Evolutionary conservation across 2,888 invertebrate species (phyloP), one percentile per base, ranked within the genome.

Genomic region (Archaeoteleia sp.): DNA sequence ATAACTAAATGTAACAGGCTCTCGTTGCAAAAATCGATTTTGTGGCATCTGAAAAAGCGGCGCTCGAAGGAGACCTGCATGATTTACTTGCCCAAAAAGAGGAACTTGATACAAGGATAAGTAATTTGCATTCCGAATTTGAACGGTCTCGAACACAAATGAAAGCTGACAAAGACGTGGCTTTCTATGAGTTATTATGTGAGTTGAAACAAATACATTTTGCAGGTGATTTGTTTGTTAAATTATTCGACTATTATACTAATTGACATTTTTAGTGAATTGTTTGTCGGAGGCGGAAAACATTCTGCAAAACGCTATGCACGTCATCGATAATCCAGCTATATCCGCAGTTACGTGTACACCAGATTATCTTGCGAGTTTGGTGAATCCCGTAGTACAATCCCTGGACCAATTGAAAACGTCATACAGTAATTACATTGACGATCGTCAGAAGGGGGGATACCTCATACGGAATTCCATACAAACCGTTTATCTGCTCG

Each of bases 261-360:
- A 35, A 35, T 35, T 20, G 5, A 8, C 17, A 25, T 48, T 61
- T 67, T n/a, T 71, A 87, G 87, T 86, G 51, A 78, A 82, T 29
- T 85, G 86, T 62, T 78, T 87, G 34, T 79, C 82, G 1, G 85
- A 87, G 72, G 85, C 86, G 13, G 87, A 87, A 74, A 78, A 80
- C 35, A 88, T 90, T 69, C 85, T 90, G 40, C 83, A 87, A 70
- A 86, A 87, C 73, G 86, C 89, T 2, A 79, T 89, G 61, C 82
- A 89, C 53, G 90, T 91, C 78, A 87, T 91, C 62, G 92, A 92
- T 73, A 91, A 91, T 84, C 92, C 92, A 4, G 89, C 91, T 1
- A 86, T 91, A 73, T 88, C 90, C 0, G 89, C 90, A 7, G 86
- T 90, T 29, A 89, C 89, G 8, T 91, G 91, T 78, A 89, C 90